Conservation (phyloP, 2,113 vertebrate species). For the Neofelis nebulosa region DNA sequence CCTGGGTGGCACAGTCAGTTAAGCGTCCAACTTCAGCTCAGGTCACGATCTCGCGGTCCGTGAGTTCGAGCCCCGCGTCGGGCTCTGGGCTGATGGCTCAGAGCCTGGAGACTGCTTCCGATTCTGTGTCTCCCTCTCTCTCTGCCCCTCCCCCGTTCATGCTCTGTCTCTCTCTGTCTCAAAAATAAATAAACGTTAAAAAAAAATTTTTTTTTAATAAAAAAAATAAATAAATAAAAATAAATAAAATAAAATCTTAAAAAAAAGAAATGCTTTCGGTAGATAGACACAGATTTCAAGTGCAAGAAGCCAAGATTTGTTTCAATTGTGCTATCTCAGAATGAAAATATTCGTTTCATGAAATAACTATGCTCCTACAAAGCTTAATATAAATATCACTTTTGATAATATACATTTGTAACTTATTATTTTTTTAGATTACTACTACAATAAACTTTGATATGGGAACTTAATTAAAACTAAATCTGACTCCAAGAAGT, state of each 20-base stretch:
- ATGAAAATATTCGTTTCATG: not conserved
- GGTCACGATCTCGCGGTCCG: too few species aligned
- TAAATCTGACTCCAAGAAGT: not conserved
- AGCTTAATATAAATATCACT: not conserved
- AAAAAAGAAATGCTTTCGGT: not conserved
- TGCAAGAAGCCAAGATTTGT: not conserved
- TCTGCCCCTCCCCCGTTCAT: too few species aligned
- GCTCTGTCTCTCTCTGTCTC: too few species aligned
- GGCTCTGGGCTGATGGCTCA: too few species aligned
- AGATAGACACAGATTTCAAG: not conserved
- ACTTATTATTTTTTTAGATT: not conserved
- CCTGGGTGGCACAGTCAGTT: too few species aligned
- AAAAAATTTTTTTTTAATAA: too few species aligned
- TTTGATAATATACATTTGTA: constrained; percentile 33
- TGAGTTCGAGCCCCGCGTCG: too few species aligned
- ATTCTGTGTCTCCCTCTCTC: too few species aligned
- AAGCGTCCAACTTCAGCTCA: too few species aligned
- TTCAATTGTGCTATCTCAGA: not conserved
- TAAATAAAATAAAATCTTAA: not conserved
- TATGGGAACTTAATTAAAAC: constrained; percentile 22
- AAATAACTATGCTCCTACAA: constrained; percentile 6
- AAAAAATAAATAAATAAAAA: too few species aligned
- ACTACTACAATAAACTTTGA: not conserved
- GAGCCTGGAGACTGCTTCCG: too few species aligned
- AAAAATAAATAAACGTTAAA: too few species aligned